Base-by-base conservation (phyloP, 2,113 vertebrate genomes). In the Theristicus caerulescens region DNA sequence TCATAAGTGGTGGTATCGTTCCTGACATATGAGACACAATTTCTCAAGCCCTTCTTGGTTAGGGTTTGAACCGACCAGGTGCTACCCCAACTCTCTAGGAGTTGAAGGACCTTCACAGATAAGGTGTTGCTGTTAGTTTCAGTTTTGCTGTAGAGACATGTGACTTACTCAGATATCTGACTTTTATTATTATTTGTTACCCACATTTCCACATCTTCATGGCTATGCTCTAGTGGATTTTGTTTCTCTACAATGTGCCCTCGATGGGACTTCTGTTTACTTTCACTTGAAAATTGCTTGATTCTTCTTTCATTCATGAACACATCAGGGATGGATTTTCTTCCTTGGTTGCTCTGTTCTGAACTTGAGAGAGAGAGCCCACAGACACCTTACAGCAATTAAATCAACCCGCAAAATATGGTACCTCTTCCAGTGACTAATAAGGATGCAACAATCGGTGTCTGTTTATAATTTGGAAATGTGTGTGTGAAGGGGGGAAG, bases 91-190 rank as follows among this genome's bases (percentile, higher is more conserved):
- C 94, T 95, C 91, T 47, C 55, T 83, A 85, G 78, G 89, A 96
- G 93, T 59, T 96, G 87, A 93, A 96, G 91, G 94, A 95, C 74
- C 87, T 97, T 94, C 90, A 91, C 93, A 80, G 78, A 95, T 88
- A 70, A 94, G 96, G 84, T 91, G 82, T 87, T 95, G 91, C 74
- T 73, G 34, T 93, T 97, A 82, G 81, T 94, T 96, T 96, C 80
- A 89, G 83, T 95, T 97, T 79, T 94, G 69, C 78, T 86, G 46
- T 94, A 92, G 84, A 80, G 31, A 95, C n/a, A 52, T 15, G 11
- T 69, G 73, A 93, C 73, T 95, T 94, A 55, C 31, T 83, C 70
- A 51, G 55, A 73, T 5, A 82, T 80, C 74, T 62, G 78, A 73
- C 55, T 86, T 82, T 29, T 66, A 3, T 66, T 84, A 26, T 86